Percentiles rank a stretch among this genome's conserved stretches.
Evolutionary conservation across 2,888 invertebrate species (phyloP).

Genomic region (Anarsia innoxiella): DNA sequence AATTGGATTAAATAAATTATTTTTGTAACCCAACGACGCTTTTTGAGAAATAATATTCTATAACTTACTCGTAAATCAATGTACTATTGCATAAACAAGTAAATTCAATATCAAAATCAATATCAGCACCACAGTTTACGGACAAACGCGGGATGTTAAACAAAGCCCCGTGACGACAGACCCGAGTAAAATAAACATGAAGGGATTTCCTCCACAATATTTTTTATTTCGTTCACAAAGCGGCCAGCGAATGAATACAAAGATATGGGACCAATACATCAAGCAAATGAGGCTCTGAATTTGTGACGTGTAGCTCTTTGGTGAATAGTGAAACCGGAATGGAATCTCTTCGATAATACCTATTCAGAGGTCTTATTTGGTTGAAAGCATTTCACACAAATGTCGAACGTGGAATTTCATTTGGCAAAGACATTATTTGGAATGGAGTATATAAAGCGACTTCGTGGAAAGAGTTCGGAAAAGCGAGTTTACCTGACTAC

Average conservation of each 20-base stretch:
- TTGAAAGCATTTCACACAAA: neutral
- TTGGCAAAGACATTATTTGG: too few relatives aligned
- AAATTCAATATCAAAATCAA: neutral
- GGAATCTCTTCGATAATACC: constrained; percentile 1
- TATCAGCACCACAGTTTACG: too few relatives aligned
- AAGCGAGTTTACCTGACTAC: too few relatives aligned
- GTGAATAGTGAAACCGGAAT: neutral
- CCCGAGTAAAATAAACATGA: constrained; percentile 2
- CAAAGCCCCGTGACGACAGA: neutral
- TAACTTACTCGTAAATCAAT: too few relatives aligned
- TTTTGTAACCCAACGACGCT: too few relatives aligned
- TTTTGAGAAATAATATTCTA: too few relatives aligned
- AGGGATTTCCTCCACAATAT: constrained; percentile 1
- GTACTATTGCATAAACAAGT: too few relatives aligned
- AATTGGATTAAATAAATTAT: too few relatives aligned
- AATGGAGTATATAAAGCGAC: too few relatives aligned
- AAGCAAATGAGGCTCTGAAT: constrained; percentile 3
- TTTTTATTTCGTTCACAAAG: constrained; percentile 4
- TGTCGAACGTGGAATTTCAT: neutral
- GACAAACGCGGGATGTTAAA: too few relatives aligned
- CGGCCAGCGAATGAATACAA: constrained; percentile 4
- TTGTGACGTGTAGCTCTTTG: constrained; percentile 1
- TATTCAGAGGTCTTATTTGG: neutral
- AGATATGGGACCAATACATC: constrained; percentile 7
- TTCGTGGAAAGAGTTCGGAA: too few relatives aligned